A percentile compares a stretch with the other conserved stretches of the same genome.
Evolutionary conservation across 2,888 invertebrate genomes (phyloP).

Genomic region (Lydus trimaculatus): DNA sequence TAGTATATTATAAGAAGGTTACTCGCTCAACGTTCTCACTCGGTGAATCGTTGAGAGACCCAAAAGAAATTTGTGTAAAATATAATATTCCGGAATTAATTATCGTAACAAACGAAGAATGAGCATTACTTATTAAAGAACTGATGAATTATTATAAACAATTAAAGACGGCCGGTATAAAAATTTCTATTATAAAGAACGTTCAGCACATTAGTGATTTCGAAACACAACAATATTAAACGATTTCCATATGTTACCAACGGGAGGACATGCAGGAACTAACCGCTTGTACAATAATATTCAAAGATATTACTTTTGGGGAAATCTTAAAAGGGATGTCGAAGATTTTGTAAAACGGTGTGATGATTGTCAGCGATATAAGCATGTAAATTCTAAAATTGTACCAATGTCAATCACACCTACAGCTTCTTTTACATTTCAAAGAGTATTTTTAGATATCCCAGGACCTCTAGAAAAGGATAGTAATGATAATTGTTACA

Average conservation of each 20-base stretch:
- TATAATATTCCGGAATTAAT: too few species aligned
- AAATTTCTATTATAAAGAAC: conserved; percentile 24
- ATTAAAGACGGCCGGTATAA: conserved; percentile 19
- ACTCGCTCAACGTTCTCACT: conserved; percentile 20
- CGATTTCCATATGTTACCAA: too few species aligned
- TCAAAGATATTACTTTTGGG: conserved; percentile 28
- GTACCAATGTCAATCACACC: conserved; percentile 28
- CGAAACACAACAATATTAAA: conserved; percentile 28
- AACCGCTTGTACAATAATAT: conserved; percentile 29
- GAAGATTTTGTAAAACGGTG: conserved; percentile 29
- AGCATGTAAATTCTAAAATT: conserved; percentile 13
- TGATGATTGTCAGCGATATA: conserved; percentile 29
- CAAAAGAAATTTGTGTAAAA: conserved; percentile 19
- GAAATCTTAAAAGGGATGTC: conserved; percentile 21
- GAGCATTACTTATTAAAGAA: neutral
- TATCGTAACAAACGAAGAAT: conserved; percentile 16
- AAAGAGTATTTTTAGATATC: conserved; percentile 32
- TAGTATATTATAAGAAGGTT: conserved; percentile 15
- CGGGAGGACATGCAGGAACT: conserved; percentile 34
- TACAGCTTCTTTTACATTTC: conserved; percentile 31
- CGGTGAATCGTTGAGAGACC: conserved; percentile 24
- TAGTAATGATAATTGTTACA: conserved; percentile 21
- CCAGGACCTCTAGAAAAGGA: conserved; percentile 29
- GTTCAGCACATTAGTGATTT: conserved; percentile 16
- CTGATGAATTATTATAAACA: neutral